phyloP scores from a whole-genome alignment of 2,113 vertebrate species.

The Balaeniceps rex region DNA sequence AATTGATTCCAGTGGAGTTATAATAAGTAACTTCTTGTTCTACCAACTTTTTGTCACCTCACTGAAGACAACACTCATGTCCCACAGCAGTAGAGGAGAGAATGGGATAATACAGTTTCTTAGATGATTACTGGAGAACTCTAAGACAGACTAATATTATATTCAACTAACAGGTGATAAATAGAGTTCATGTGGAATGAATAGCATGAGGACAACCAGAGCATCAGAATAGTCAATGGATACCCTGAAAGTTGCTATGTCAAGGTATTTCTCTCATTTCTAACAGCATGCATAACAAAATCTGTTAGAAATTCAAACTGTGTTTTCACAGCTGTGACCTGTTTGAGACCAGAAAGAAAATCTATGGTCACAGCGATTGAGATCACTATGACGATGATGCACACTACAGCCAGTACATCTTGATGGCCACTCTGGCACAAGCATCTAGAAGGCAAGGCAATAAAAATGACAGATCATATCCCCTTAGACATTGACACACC shows the following conservation, averaged over 20 bases:
- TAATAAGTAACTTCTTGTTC: not conserved
- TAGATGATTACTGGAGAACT: not conserved
- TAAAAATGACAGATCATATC: conserved; percentile 1
- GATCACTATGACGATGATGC: not conserved
- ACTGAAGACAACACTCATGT: not conserved
- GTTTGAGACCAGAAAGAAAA: not conserved
- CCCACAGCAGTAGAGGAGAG: not conserved
- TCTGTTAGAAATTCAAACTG: not conserved
- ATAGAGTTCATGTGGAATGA: not conserved
- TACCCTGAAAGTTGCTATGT: not conserved
- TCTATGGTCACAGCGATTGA: not conserved
- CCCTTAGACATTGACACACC: not conserved
- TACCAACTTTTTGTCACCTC: not conserved
- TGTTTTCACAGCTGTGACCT: not conserved
- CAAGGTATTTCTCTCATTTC: not conserved
- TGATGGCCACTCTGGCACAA: not conserved
- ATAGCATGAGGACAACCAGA: not conserved
- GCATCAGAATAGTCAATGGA: not conserved
- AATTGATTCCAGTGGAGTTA: not conserved
- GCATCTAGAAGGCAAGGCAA: not conserved
- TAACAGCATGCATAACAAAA: not conserved
- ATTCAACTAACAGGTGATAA: not conserved
- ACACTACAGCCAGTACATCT: not conserved
- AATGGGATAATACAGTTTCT: not conserved
- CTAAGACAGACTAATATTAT: not conserved